A percentile compares a stretch with the other conserved stretches of the same genome.
Conservation (phyloP, 1,140 invertebrate genomes). For the Plectrocnemia conspersa region DNA sequence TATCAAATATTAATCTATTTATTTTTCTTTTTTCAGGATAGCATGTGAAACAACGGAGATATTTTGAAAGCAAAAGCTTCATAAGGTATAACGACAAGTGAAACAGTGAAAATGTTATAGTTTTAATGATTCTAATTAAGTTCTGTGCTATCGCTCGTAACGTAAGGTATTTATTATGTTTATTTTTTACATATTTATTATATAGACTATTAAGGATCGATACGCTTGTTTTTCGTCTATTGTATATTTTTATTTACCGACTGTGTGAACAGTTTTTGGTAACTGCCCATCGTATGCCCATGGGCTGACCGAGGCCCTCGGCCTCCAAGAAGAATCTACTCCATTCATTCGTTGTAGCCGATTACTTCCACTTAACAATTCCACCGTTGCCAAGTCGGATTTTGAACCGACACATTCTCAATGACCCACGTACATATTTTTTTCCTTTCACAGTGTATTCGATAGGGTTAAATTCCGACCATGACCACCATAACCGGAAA, state of each 20-base stretch:
- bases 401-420: neutral
- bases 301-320: neutral
- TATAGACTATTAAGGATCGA: too few species aligned
- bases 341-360: neutral
- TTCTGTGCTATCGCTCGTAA: too few species aligned
- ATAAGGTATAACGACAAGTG: conserved; percentile 11
- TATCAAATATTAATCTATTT: conserved; percentile 20
- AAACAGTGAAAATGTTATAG: too few species aligned
- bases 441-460: neutral
- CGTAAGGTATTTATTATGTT: too few species aligned
- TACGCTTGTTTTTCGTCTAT: too few species aligned
- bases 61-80: conserved; percentile 11
- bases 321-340: neutral
- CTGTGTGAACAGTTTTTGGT: neutral
- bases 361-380: too few species aligned
- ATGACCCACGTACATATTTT: neutral
- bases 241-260: too few species aligned
- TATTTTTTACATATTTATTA: too few species aligned
- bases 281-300: neutral
- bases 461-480: neutral
- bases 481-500: too few species aligned
- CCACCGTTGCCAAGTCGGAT: neutral
- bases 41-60: conserved; percentile 17
- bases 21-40: conserved; percentile 13
- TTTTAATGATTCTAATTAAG: too few species aligned